These are phyloP conservation scores for Spea multiplicata DNA, from an alignment of 2,113 vertebrate genomes.

Conservation along the genomic window DNA sequence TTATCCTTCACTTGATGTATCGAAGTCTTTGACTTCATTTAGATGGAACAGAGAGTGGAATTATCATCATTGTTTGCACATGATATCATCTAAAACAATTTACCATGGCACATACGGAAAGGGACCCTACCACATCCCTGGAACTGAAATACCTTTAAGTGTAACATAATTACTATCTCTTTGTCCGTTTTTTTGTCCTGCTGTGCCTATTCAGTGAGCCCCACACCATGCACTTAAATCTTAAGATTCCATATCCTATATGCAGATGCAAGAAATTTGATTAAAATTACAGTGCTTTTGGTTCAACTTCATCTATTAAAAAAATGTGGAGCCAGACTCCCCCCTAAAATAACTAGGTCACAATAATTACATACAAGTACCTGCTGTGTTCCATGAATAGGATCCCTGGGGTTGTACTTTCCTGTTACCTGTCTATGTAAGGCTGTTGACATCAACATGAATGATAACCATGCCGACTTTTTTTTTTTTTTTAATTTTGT, in stretches of 20 bases:
- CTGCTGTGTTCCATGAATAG: constrained; percentile 66
- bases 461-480: constrained; percentile 57
- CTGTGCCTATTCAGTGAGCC: constrained; percentile 68
- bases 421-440: constrained; percentile 67
- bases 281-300: constrained; percentile 85
- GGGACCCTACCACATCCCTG: constrained; percentile 51
- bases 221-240: constrained; percentile 77
- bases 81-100: constrained; percentile 58
- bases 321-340: constrained; percentile 64
- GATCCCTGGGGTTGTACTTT: constrained; percentile 65
- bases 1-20: constrained; percentile 40
- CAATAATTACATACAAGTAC: constrained; percentile 66
- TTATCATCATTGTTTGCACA: constrained; percentile 21
- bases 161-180: constrained; percentile 70
- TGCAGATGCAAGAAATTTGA: constrained; percentile 76
- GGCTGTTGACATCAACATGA: constrained; percentile 68
- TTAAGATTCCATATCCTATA: constrained; percentile 69
- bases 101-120: constrained; percentile 23
- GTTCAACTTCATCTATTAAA: constrained; percentile 81
- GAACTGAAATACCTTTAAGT: constrained; percentile 73
- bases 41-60: neutral
- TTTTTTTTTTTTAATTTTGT: constrained; percentile 11
- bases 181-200: constrained; percentile 60
- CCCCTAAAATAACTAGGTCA: constrained; percentile 73
- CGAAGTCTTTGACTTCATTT: too few relatives aligned